Percentiles rank a stretch among this genome's conserved stretches.
phyloP scores from a whole-genome alignment of 2,888 invertebrate genomes.

The Aphelenchoides bicaudatus region DNA sequence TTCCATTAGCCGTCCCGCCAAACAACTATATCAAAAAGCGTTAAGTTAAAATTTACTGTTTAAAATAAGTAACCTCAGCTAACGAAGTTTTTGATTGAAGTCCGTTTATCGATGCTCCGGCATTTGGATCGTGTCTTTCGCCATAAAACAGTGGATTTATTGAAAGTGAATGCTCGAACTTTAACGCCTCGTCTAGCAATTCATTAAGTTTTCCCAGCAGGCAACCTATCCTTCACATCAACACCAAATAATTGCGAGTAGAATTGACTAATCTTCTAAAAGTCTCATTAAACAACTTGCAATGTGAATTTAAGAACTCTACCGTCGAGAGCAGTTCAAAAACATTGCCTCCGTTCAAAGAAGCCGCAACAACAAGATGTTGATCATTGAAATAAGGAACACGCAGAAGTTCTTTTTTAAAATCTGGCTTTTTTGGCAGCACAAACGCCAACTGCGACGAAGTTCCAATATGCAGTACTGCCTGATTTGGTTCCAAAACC shows the following conservation, averaged over 20 bases:
- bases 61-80: slow-evolving; percentile 2
- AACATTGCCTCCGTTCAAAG: slow-evolving; percentile 32
- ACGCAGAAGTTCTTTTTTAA: background rate
- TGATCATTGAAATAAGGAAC: slow-evolving; percentile 24
- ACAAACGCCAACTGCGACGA: slow-evolving; percentile 30
- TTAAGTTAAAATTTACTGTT: background rate
- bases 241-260: slow-evolving; percentile 2
- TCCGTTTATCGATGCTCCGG: background rate
- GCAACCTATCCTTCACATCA: background rate
- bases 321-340: slow-evolving; percentile 10
- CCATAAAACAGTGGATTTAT: slow-evolving; percentile 8
- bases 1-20: background rate
- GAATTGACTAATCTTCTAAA: slow-evolving; percentile 1
- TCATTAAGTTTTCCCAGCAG: background rate
- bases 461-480: slow-evolving; percentile 30
- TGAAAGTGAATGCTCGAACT: background rate
- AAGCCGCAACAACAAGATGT: slow-evolving; percentile 27
- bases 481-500: slow-evolving; percentile 12
- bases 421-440: background rate
- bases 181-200: background rate
- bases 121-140: slow-evolving; percentile 1
- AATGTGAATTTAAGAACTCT: background rate
- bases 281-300: background rate
- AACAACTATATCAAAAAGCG: background rate
- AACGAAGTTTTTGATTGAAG: slow-evolving; percentile 1